A percentile compares a stretch with the other conserved stretches of the same genome.
Conservation (phyloP, 92 coral and sea anemone species). For the Pocillopora meandrina region DNA sequence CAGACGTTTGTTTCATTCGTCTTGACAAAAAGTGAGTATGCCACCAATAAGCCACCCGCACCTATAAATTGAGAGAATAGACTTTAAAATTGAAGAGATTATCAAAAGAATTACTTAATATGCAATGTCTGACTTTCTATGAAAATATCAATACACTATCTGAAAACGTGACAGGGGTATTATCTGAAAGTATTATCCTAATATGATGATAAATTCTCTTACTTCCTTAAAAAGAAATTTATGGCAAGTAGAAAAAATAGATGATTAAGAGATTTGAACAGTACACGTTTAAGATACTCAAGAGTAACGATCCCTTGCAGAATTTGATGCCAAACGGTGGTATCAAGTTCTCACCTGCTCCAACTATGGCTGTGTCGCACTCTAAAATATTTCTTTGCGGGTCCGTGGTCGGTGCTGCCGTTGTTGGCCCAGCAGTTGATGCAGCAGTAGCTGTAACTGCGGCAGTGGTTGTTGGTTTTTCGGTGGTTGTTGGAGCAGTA, state of each 20-base stretch:
- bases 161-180: too few relatives aligned
- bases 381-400: background rate
- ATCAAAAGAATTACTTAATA: background rate
- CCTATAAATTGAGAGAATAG: background rate
- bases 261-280: background rate
- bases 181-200: too few relatives aligned
- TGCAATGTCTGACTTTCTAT: background rate
- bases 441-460: background rate
- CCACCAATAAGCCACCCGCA: slow-evolving; percentile 11
- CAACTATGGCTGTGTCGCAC: slow-evolving; percentile 32
- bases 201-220: too few relatives aligned
- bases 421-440: background rate
- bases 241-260: too few relatives aligned
- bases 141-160: too few relatives aligned
- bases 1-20: slow-evolving; percentile 8
- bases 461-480: background rate
- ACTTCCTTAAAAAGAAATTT: too few relatives aligned
- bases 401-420: background rate
- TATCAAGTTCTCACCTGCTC: slow-evolving; percentile 23
- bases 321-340: too few relatives aligned
- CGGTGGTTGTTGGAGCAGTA: background rate
- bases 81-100: background rate
- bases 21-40: background rate
- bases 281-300: background rate
- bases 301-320: background rate